phyloP scores from a whole-genome alignment of 2,113 vertebrate genomes.

The Dolichotis patagonum region DNA sequence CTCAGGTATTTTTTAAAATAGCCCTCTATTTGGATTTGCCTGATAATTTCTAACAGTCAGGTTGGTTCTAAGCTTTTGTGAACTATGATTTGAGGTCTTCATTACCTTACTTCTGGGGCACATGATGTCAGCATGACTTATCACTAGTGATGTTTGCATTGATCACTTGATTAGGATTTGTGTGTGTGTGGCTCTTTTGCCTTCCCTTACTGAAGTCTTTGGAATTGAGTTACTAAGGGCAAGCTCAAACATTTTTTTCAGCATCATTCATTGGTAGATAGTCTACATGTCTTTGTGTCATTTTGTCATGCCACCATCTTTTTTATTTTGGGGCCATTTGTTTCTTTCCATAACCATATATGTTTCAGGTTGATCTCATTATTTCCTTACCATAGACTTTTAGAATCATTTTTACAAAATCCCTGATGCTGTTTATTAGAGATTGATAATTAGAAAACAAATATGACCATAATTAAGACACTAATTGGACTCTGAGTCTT shows the following conservation, averaged over 20 bases:
- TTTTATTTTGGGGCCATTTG: no score
- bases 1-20: not conserved
- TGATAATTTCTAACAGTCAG: not conserved
- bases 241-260: not conserved
- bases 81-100: not conserved
- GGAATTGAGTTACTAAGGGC: not conserved
- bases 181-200: not conserved
- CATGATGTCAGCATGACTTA: not conserved
- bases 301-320: no score
- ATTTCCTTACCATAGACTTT: no score
- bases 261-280: no score
- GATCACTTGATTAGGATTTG: not conserved
- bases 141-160: not conserved
- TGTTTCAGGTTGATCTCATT: no score
- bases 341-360: no score
- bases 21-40: not conserved
- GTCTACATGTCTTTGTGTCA: no score
- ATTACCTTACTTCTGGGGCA: not conserved
- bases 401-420: no score
- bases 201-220: not conserved
- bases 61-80: not conserved
- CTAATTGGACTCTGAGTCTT: no score
- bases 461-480: no score
- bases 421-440: no score
- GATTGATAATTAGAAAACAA: no score